phyloP scores from a whole-genome alignment of 2,113 vertebrate genomes.

The Callionymus lyra region DNA sequence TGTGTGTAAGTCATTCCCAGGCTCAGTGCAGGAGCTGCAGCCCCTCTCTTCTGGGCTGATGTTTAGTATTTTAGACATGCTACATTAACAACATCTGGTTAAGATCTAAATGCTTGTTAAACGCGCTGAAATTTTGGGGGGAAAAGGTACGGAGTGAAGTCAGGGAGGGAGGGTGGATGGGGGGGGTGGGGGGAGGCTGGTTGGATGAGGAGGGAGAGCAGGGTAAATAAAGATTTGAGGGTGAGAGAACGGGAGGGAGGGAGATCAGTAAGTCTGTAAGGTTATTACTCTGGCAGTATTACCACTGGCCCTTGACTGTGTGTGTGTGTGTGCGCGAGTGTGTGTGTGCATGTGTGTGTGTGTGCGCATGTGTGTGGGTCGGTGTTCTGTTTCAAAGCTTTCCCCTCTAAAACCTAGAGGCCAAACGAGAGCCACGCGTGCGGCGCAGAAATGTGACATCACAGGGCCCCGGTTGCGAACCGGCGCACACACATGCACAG shows the following conservation, averaged over 20 bases:
- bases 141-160: slow-evolving; percentile 34
- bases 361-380: slow-evolving; percentile 24
- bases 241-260: slow-evolving; percentile 54
- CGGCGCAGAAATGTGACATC: slow-evolving; percentile 68
- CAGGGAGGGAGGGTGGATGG: slow-evolving; percentile 42
- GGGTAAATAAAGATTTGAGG: slow-evolving; percentile 63
- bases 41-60: slow-evolving; percentile 62
- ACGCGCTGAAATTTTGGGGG: slow-evolving; percentile 68
- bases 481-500: slow-evolving; percentile 17
- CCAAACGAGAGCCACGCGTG: slow-evolving; percentile 67
- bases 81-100: slow-evolving; percentile 80
- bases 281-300: slow-evolving; percentile 76
- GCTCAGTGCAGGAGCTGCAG: slow-evolving; percentile 63
- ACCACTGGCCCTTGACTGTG: slow-evolving; percentile 73
- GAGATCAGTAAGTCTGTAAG: slow-evolving; percentile 70
- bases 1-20: slow-evolving; percentile 55
- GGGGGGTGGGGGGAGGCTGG: slow-evolving; percentile 33
- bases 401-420: slow-evolving; percentile 57
- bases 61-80: slow-evolving; percentile 80
- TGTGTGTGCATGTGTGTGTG: slow-evolving; percentile 6
- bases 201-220: slow-evolving; percentile 41
- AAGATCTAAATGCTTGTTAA: slow-evolving; percentile 82
- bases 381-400: slow-evolving; percentile 74
- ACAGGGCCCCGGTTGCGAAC: slow-evolving; percentile 41
- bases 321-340: slow-evolving; percentile 38